Evolutionary conservation across 2,113 vertebrate species (phyloP).

Genomic region (Lathamus discolor): DNA sequence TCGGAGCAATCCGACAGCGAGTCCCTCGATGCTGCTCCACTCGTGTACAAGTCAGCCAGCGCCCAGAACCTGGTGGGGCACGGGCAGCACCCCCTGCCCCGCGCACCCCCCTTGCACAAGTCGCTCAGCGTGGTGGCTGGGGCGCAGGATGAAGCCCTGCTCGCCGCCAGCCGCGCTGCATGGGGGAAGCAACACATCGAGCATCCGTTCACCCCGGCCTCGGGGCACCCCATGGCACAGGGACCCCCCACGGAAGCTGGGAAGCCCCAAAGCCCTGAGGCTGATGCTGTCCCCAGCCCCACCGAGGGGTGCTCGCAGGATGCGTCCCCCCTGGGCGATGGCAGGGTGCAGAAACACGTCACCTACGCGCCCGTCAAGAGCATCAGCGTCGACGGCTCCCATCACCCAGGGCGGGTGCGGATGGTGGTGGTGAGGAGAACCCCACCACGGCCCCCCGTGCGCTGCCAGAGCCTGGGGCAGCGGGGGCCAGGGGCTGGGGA

Average conservation of each 20-base stretch:
- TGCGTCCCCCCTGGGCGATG: neutral
- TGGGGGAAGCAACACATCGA: neutral
- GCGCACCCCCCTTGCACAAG: slow-evolving; percentile 76
- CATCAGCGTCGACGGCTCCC: slow-evolving; percentile 49
- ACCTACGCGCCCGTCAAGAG: slow-evolving; percentile 76
- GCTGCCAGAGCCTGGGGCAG: slow-evolving; percentile 62
- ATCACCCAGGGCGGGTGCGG: neutral
- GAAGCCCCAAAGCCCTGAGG: neutral
- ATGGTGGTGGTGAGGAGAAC: neutral
- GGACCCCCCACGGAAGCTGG: slow-evolving; percentile 27
- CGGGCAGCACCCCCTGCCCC: slow-evolving; percentile 74
- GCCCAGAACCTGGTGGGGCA: slow-evolving; percentile 85
- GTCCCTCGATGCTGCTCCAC: slow-evolving; percentile 75
- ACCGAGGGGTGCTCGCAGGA: slow-evolving; percentile 56
- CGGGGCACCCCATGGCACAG: neutral
- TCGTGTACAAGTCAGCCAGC: slow-evolving; percentile 87
- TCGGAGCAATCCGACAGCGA: slow-evolving; percentile 73
- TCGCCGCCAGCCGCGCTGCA: slow-evolving; percentile 60
- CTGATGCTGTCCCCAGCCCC: slow-evolving; percentile 69
- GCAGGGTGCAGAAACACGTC: slow-evolving; percentile 76
- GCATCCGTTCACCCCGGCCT: neutral
- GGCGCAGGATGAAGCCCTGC: slow-evolving; percentile 60
- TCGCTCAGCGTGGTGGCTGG: slow-evolving; percentile 75
- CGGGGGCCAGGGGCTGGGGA: neutral
- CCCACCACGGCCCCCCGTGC: neutral